Evolutionary conservation across 92 coral and sea anemone genomes (phyloP).

Genomic region (Meandrina meandrites): DNA sequence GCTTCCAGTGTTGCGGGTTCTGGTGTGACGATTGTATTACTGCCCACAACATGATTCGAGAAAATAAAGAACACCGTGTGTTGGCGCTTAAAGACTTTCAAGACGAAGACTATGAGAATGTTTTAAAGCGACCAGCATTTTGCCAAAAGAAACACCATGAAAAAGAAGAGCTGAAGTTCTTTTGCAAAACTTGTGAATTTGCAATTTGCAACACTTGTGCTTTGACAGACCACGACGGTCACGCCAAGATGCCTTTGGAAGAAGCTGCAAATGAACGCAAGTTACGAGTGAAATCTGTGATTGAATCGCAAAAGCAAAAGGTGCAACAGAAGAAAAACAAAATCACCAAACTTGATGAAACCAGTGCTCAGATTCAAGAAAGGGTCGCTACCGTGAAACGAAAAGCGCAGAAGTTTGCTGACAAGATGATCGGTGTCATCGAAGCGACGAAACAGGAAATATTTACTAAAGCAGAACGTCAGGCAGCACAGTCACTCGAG

Average conservation of each 20-base stretch:
- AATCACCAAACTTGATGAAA: neutral
- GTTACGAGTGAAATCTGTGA: no score
- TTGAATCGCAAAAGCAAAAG: neutral
- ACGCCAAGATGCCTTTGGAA: no score
- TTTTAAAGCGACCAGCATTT: no score
- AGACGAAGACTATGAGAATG: no score
- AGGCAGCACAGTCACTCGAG: neutral
- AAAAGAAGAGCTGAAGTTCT: no score
- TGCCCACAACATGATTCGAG: neutral
- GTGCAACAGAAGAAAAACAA: neutral
- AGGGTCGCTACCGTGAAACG: neutral
- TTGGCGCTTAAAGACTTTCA: neutral
- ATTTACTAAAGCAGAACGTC: neutral
- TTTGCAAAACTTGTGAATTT: no score
- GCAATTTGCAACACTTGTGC: no score
- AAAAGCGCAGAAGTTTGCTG: neutral
- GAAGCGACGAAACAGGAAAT: neutral
- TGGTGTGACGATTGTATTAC: neutral
- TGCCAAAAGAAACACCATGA: no score
- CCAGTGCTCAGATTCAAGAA: neutral
- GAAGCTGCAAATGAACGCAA: no score
- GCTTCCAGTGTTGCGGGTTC: neutral
- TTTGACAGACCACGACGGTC: no score
- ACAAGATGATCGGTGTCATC: no score
- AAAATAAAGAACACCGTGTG: slow-evolving; percentile 13